Base-by-base conservation (phyloP, 64 coral and sea anemone genomes). In the Porites lutea region DNA sequence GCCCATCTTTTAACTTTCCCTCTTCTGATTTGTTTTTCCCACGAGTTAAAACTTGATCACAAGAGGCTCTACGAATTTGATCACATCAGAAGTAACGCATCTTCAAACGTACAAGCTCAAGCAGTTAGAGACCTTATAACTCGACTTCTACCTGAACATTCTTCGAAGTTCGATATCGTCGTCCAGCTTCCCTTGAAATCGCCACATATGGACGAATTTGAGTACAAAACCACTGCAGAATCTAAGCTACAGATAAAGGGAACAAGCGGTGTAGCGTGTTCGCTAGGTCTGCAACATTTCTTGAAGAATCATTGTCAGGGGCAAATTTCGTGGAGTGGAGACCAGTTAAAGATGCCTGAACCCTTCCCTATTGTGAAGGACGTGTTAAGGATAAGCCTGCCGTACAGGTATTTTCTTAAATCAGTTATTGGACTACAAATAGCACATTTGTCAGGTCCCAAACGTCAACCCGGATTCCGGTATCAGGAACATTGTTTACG, bases 261-360 rank as follows among this genome's bases (percentile, higher is more conserved):
- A 14, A 84, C 81, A 13, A 84, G 27, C 13, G 81, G 81, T 9
- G 81, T 84, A 0, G 81, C 81, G 11, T 59, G 59, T 5, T 37
- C 81, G 0, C 44, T 46, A 2, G 81, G 54, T 45, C 10, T 84
- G 60, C 50, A 84, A 10, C 81, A 84, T 59, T 83, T 83, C 80
- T 47, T 83, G 59, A 84, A 84, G 81, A 48, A 84, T 49, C 15
- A 46, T 14, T 84, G 81, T 64, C 66, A 49, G 15, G 81, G 57
- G 0, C 81, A 84, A n/a, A 64, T 84, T 44, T 84, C 81, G 27
- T 84, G 81, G 81, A 84, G 81, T 48, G 81, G 81, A 2, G 20
- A 84, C 16, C 81, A 84, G 81, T 59, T 84, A 27, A 66, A 84
- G 16, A 84, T 84, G 14, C 81, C 81, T 4, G 9, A 46, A 3